Evolutionary conservation across 2,113 vertebrate genomes (phyloP), one percentile per base, ranked within the genome.

Genomic region (Chaetodon auriga): DNA sequence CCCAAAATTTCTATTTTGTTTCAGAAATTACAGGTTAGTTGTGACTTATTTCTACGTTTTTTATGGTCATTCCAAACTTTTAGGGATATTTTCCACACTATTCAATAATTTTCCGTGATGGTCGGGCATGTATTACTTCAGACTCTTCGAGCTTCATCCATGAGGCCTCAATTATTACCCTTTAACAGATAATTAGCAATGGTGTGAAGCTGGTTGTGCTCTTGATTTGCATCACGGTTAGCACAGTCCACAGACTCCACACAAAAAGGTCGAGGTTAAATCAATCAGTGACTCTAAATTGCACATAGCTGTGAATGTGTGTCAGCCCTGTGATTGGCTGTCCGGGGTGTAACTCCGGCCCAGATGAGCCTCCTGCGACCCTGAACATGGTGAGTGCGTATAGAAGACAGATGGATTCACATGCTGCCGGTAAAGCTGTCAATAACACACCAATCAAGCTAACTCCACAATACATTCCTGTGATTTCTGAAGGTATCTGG

Each of bases 401-500:
- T 10, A 41, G 19, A 76, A 54, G 61, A 30, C 45, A 30, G 23
- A 72, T 0, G 11, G 12, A 75, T 48, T 73, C n/a, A 10, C 71
- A 12, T 25, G 30, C 65, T 76, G 76, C 78, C 77, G 41, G 80
- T 19, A 6, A 60, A 49, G 53, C n/a, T 68, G 51, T 73, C 55
- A 72, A 15, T 71, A 64, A 51, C 13, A 68, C 62, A 75, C 60
- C 38, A 64, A 25, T 68, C 45, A 54, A 58, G n/a, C 30, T 25
- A 18, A 30, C 61, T 72, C 36, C 57, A 48, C 35, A 46, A 49
- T 0, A 11, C 62, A 68, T 84, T 85, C 76, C 71, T 75, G 55
- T 81, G 61, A 85, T 78, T 80, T 82, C 80, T 72, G 18, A 23
- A 62, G 62, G 66, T 78, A 75, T 73, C 74, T 51, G 68, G 49